Evolutionary conservation across 2,113 vertebrate genomes (phyloP), one percentile per base, ranked within the genome.

Genomic region (Prolemur simus): DNA sequence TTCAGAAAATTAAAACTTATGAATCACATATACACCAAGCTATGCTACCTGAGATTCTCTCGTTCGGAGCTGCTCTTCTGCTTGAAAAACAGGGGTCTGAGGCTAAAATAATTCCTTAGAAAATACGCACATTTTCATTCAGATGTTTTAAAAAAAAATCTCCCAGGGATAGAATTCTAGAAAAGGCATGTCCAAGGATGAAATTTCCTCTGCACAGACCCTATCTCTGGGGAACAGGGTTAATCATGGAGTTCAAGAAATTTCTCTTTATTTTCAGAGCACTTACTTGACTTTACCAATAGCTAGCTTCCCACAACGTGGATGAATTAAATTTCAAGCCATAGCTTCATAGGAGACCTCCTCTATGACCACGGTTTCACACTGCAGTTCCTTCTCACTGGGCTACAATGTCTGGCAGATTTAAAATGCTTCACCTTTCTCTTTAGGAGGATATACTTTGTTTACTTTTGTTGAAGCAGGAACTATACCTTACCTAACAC

Each of bases 41-140:
- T 82, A 71, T 45, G 47, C 80, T 77, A 37, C 6, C 47, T 20
- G 27, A 87, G 74, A 71, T 69, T 89, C 2, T 76, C 49, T 71
- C 39, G 15, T 58, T 82, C 58, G 0, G 32, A 96, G 7, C 3
- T 29, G 2, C 77, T 87, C 39, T 94, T 92, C 27, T 74, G 13
- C 21, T 56, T 92, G n/a, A 78, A 91, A 92, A 58, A 87, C 12
- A 82, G 25, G 18, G 39, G 23, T 45, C 54, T 29, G 37, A 7
- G 15, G 37, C 45, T 82, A 80, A 96, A 71, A 88, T 1, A 10
- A 6, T 68, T 76, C n/a, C 45, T 86, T 87, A 45, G 56, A 29
- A 89, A 86, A 88, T 23, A 89, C 34, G 42, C 32, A 69, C 2
- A 49, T 89, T 93, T 97, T 92, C 92, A 27, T 88, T 56, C 42